These are phyloP conservation scores for Dasysyrphus tricinctus DNA, from an alignment of 2,888 invertebrate species.

Conservation along the genomic window DNA sequence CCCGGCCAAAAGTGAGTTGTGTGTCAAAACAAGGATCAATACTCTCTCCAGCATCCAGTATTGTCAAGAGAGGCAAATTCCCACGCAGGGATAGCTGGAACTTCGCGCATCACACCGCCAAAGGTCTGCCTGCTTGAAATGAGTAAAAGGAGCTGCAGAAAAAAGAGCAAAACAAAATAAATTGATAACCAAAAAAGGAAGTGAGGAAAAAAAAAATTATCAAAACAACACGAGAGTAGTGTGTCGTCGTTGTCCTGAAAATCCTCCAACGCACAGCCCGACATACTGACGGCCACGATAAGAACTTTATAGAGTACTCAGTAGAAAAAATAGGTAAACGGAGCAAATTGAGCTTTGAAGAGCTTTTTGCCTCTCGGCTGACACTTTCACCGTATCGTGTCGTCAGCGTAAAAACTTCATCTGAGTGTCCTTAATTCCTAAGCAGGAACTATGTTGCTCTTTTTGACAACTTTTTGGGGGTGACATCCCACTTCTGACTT, in stretches of 20 bases:
- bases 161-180: slow-evolving; percentile 60
- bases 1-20: not conserved
- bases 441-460: slow-evolving; percentile 39
- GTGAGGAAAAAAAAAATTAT: slow-evolving; percentile 42
- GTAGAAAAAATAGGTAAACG: slow-evolving; percentile 50
- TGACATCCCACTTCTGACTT: slow-evolving; percentile 42
- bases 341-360: slow-evolving; percentile 57
- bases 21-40: slow-evolving; percentile 69
- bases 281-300: not conserved
- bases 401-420: slow-evolving; percentile 30
- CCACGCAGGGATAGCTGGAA: slow-evolving; percentile 40
- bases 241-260: not conserved
- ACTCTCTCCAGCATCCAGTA: slow-evolving; percentile 73
- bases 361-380: slow-evolving; percentile 48
- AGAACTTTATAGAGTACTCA: not conserved
- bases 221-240: slow-evolving; percentile 46
- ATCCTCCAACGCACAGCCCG: slow-evolving; percentile 13
- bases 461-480: slow-evolving; percentile 7
- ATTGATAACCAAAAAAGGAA: slow-evolving; percentile 33
- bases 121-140: not conserved
- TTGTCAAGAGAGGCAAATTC: slow-evolving; percentile 47
- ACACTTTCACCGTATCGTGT: slow-evolving; percentile 44
- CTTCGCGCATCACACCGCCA: slow-evolving; percentile 42
- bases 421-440: slow-evolving; percentile 30
- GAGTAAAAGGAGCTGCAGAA: not conserved